Evolutionary conservation across 2,888 invertebrate genomes (phyloP).

Genomic region (Tetheella fluctuosa): DNA sequence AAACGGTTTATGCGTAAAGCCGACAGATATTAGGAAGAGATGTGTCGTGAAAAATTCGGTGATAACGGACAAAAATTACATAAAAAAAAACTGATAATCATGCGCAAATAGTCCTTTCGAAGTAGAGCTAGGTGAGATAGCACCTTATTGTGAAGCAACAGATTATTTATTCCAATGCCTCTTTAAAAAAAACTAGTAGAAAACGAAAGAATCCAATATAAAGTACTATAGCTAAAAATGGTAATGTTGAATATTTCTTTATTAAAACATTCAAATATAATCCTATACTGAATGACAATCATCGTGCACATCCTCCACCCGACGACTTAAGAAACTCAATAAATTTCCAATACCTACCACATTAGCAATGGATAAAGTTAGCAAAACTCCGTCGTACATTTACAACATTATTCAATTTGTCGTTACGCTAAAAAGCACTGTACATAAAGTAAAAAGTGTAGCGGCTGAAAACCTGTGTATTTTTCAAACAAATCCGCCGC

Average conservation of each 20-base stretch:
- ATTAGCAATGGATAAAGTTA: conserved; percentile 28
- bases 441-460: conserved; percentile 61
- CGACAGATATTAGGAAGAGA: not conserved
- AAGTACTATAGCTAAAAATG: not conserved
- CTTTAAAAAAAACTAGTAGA: no score
- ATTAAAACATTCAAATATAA: conserved; percentile 1
- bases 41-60: not conserved
- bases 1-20: conserved; percentile 74
- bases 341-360: conserved; percentile 26
- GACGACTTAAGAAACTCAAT: conserved; percentile 35
- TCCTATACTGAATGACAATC: conserved; percentile 4
- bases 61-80: not conserved
- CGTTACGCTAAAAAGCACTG: conserved; percentile 64
- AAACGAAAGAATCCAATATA: no score
- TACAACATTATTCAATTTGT: conserved; percentile 73
- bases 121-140: no score
- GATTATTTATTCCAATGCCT: no score
- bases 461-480: conserved; percentile 61
- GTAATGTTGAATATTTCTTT: not conserved
- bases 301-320: not conserved
- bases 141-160: no score
- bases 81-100: not conserved
- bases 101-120: not conserved
- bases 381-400: conserved; percentile 44
- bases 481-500: conserved; percentile 74